phyloP scores from a whole-genome alignment of 2,888 invertebrate genomes.

The Octonoba sinensis region DNA sequence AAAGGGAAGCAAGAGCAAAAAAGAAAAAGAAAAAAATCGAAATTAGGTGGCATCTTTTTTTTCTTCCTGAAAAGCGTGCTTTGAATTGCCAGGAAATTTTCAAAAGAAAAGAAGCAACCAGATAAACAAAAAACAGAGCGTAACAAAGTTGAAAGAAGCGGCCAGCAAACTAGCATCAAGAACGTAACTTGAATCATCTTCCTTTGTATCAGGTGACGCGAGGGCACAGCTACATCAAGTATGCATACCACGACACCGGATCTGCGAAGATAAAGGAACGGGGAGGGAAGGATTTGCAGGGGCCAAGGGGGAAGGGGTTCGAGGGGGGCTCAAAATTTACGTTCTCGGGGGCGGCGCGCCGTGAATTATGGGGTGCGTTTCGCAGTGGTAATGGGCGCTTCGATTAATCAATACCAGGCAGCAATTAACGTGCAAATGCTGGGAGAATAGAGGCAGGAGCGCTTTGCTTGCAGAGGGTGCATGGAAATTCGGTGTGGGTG shows the following conservation, averaged over 20 bases:
- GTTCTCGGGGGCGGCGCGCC: slow-evolving; percentile 20
- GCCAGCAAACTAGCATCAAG: neutral
- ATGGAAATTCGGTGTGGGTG: slow-evolving; percentile 41
- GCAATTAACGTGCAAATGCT: slow-evolving; percentile 63
- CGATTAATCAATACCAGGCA: slow-evolving; percentile 60
- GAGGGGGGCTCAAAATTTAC: slow-evolving; percentile 46
- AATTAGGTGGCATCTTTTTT: no score
- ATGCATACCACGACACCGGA: slow-evolving; percentile 60
- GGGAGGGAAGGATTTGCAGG: slow-evolving; percentile 45
- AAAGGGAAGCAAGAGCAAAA: no score
- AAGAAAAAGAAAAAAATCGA: no score
- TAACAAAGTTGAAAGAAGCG: slow-evolving; percentile 4
- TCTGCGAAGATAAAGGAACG: slow-evolving; percentile 55
- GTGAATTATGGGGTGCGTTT: slow-evolving; percentile 58
- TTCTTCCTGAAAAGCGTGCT: neutral
- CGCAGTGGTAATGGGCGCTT: slow-evolving; percentile 61
- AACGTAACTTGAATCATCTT: slow-evolving; percentile 53
- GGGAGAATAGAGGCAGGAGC: slow-evolving; percentile 25
- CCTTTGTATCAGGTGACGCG: slow-evolving; percentile 48
- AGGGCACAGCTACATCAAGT: slow-evolving; percentile 40
- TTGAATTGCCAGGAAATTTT: slow-evolving; percentile 3
- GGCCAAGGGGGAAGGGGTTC: slow-evolving; percentile 1
- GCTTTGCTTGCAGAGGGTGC: slow-evolving; percentile 2
- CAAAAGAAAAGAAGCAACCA: neutral
- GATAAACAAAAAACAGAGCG: neutral